Conservation (phyloP, 2,113 vertebrate species). For the Neogobius melanostomus region DNA sequence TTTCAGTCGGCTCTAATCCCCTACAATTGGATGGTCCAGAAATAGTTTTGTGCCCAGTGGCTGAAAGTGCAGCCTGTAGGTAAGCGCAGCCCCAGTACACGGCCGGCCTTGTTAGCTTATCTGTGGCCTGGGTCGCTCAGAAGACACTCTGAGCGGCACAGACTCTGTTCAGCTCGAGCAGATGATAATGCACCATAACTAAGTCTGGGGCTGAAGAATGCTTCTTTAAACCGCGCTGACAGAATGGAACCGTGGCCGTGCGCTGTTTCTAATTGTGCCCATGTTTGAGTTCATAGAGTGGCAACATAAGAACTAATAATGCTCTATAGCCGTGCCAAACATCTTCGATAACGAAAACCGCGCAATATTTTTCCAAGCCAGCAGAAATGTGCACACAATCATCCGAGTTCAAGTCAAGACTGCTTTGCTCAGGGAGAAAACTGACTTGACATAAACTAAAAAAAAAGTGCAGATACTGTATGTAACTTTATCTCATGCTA, state of each 20-base stretch:
- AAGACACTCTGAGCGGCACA: slow-evolving; percentile 19
- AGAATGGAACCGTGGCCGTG: slow-evolving; percentile 47
- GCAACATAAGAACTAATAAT: slow-evolving; percentile 1
- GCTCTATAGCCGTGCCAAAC: background rate
- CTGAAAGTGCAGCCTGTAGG: slow-evolving; percentile 19
- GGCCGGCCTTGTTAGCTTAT: slow-evolving; percentile 15
- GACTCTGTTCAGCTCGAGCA: slow-evolving; percentile 28
- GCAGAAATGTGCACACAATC: too few species aligned
- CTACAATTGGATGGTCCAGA: slow-evolving; percentile 22
- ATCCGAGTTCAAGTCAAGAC: too few species aligned
- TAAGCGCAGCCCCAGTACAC: slow-evolving; percentile 24
- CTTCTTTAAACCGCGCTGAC: slow-evolving; percentile 39
- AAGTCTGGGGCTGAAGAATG: slow-evolving; percentile 39
- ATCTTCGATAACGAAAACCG: too few species aligned
- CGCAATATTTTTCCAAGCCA: too few species aligned
- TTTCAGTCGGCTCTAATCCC: slow-evolving; percentile 11
- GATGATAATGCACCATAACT: slow-evolving; percentile 47
- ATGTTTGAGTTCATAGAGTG: background rate
- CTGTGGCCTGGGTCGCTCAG: slow-evolving; percentile 13
- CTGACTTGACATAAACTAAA: too few species aligned
- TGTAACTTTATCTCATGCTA: too few species aligned
- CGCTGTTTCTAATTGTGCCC: slow-evolving; percentile 8
- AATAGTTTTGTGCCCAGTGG: slow-evolving; percentile 23
- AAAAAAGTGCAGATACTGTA: too few species aligned
- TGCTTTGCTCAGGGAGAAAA: too few species aligned